Evolutionary conservation across 1,140 invertebrate species (phyloP), one percentile per base, ranked within the genome.

Genomic region (Camponotus floridanus): DNA sequence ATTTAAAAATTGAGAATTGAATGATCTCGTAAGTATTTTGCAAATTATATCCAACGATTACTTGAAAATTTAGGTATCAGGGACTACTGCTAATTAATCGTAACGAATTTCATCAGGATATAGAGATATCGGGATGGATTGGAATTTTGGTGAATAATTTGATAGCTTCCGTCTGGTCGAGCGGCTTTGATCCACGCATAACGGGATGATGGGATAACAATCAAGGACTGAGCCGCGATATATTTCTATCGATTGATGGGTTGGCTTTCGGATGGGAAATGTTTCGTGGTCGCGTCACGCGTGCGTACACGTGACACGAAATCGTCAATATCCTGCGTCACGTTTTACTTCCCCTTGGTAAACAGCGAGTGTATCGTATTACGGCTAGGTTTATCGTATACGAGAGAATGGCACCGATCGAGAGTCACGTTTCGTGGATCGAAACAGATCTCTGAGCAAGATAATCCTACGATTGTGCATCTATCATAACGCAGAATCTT

Each of bases 251-350:
- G 87, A 87, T 87, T 65, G 65, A 59, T 59, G 13, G n/a, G 33
- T 51, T 71, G 57, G 71, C 76, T 87, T 88, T 88, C 55, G 88
- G 73, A 31, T 8, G 64, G 26, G 78, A 70, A 87, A 76, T 80
- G 74, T 86, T 80, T 26, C 62, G 33, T 13, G 18, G 64, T 15
- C 70, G 48, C 48, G 87, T 91, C 90, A 91, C 87, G 89, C 57
- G 68, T 87, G 87, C 84, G 79, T 88, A 78, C 87, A 91, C 89
- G 90, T 91, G 90, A 80, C 79, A 65, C 61, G 55, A n/a, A 57
- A 86, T 74, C 76, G 81, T 90, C 88, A 68, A 86, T 90, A 88
- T n/a, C 67, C 45, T 57, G 78, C 45, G 74, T 90, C 86, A 90
- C 80, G 88, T 90, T 86, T 79, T 80, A 86, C 51, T 57, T 68